phyloP scores from a whole-genome alignment of 2,888 invertebrate species.

The Diarsia dahlii region DNA sequence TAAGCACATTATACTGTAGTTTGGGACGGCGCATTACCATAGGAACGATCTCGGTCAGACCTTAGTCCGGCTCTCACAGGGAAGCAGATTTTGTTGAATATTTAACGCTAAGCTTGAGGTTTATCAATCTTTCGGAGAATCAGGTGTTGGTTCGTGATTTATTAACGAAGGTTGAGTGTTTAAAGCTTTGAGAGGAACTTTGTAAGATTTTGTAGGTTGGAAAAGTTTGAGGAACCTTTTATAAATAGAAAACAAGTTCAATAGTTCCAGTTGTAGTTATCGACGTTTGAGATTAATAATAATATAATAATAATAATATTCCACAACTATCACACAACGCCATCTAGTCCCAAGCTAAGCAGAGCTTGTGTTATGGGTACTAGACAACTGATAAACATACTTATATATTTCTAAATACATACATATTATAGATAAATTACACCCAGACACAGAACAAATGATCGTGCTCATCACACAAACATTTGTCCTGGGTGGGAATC shows the following conservation, averaged over 20 bases:
- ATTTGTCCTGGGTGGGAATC: too few relatives aligned
- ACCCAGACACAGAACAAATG: too few relatives aligned
- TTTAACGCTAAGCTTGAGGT: constrained; percentile 39
- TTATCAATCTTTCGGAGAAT: constrained; percentile 40
- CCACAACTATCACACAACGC: too few relatives aligned
- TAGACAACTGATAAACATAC: too few relatives aligned
- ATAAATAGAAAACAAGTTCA: neutral
- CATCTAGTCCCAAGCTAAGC: too few relatives aligned
- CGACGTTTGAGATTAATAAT: neutral
- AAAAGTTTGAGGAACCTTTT: neutral
- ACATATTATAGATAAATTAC: too few relatives aligned
- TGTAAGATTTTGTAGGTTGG: constrained; percentile 5
- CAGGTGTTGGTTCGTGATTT: constrained; percentile 38
- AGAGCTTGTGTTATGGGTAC: too few relatives aligned
- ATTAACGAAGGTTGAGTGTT: constrained; percentile 21
- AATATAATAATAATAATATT: too few relatives aligned
- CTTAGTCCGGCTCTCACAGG: constrained; percentile 5
- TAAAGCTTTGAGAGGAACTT: neutral
- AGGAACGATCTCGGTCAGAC: constrained; percentile 43
- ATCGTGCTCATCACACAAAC: too few relatives aligned
- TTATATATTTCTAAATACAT: too few relatives aligned
- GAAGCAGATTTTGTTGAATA: constrained; percentile 34
- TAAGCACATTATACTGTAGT: constrained; percentile 41
- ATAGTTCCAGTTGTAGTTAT: neutral
- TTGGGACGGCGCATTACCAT: constrained; percentile 51